phyloP scores from a whole-genome alignment of 2,888 invertebrate genomes.

The Hirtodrosophila trivittata region DNA sequence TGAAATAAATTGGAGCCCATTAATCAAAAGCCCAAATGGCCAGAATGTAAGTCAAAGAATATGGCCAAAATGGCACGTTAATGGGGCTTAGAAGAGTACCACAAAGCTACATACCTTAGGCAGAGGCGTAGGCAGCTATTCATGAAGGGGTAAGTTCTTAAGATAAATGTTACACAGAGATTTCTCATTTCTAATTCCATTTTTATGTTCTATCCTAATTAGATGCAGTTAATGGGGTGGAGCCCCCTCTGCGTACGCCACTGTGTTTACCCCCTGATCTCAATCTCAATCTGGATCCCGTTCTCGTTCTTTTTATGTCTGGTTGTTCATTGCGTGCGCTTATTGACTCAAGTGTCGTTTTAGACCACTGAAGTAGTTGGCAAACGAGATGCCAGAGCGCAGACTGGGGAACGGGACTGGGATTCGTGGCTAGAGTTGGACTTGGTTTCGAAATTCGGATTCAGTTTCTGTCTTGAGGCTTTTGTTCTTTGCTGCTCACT shows the following conservation, averaged over 20 bases:
- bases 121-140: too few species aligned
- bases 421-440: not conserved
- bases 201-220: too few species aligned
- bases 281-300: conserved; percentile 9
- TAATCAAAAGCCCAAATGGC: conserved; percentile 51
- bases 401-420: not conserved
- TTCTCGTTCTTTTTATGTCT: conserved; percentile 19
- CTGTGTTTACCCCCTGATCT: not conserved
- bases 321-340: conserved; percentile 35
- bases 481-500: conserved; percentile 46
- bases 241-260: conserved; percentile 16
- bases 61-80: conserved; percentile 47
- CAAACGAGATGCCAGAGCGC: conserved; percentile 12
- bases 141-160: too few species aligned
- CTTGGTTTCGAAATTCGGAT: conserved; percentile 7
- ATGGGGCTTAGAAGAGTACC: conserved; percentile 25
- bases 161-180: too few species aligned
- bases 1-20: conserved; percentile 42
- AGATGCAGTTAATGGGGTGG: too few species aligned
- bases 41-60: conserved; percentile 27
- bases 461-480: conserved; percentile 6
- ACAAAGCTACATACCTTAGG: too few species aligned
- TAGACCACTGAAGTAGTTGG: conserved; percentile 79
- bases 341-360: conserved; percentile 78
- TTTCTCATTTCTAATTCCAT: too few species aligned